These are phyloP conservation scores for Noctua janthe DNA, from an alignment of 2,888 invertebrate species.

Conservation along the genomic window DNA sequence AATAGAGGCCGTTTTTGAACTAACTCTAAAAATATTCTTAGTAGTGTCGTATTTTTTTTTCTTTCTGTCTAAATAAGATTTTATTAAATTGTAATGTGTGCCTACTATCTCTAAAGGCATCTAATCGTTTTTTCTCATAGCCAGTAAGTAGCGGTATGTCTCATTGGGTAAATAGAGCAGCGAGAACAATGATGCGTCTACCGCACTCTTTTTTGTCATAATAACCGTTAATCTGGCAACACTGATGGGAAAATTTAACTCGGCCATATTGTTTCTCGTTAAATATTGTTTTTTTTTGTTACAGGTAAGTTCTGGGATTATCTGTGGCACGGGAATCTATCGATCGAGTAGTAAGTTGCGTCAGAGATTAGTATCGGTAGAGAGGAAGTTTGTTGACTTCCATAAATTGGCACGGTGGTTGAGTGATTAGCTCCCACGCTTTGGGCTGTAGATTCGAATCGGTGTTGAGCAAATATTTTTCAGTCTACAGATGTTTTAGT, in stretches of 20 bases:
- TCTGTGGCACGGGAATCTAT: slow-evolving; percentile 30
- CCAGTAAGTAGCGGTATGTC: slow-evolving; percentile 75
- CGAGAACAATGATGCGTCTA: slow-evolving; percentile 85
- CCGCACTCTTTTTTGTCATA: slow-evolving; percentile 75
- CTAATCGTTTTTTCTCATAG: slow-evolving; percentile 60
- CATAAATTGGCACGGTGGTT: slow-evolving; percentile 3
- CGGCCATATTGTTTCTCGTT: slow-evolving; percentile 64
- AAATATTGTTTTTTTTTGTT: slow-evolving; percentile 63
- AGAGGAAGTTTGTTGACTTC: slow-evolving; percentile 24
- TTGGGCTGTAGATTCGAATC: not conserved
- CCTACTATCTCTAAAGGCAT: slow-evolving; percentile 51
- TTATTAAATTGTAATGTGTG: slow-evolving; percentile 39
- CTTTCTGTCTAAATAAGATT: not conserved
- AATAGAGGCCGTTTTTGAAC: not conserved
- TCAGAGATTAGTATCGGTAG: slow-evolving; percentile 26
- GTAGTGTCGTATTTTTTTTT: not conserved
- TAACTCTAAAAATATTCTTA: not conserved
- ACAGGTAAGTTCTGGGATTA: slow-evolving; percentile 70
- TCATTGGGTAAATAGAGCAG: slow-evolving; percentile 85
- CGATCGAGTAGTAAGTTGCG: slow-evolving; percentile 42
- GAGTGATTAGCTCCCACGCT: slow-evolving; percentile 10
- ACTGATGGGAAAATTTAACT: slow-evolving; percentile 74
- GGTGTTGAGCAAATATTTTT: not conserved
- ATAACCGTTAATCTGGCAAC: slow-evolving; percentile 76
- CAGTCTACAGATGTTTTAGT: too few species aligned